Evolutionary conservation across 1,140 invertebrate genomes (phyloP), one percentile per base, ranked within the genome.

Genomic region (Diuraphis noxia): DNA sequence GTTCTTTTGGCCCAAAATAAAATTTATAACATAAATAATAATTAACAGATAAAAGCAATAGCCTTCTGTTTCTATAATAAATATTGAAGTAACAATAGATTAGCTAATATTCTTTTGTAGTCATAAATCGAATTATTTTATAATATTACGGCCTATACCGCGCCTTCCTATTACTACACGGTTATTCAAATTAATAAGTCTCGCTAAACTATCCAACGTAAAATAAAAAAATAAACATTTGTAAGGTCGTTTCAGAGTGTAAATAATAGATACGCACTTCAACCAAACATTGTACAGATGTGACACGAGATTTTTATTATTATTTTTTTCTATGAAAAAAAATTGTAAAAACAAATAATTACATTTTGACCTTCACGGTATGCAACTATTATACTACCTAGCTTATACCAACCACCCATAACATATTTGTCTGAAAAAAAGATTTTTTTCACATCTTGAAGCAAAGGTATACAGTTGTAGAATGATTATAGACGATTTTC

Each of bases 331-430:
- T 41, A 13, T 43, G 0, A 13, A 25, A 40, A 85, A 46, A 85
- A 85, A 85, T 34, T 43, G 41, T 46, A 85, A 85, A 85, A 85
- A 85, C 84, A 86, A 86, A 86, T 49, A 86, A 86, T 86, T 36
- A 49, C 41, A 46, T 86, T 36, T 86, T 23, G 84, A 49, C 84
- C 84, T 86, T 86, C 84, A 49, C 21, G 41, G 84, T 49, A 36
- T 23, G 46, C 30, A 36, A 72, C 56, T 72, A 72, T n/a, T 17
- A 63, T n/a, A n/a, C 9, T 30, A 17, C 1, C n/a, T n/a, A n/a
- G 13, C 56, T 63, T 21, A 49, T 49, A 63, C 30, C 13, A 72
- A 72, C 30, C 30, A 17, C 17, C n/a, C 56, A 72, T 72, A 72
- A 72, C n/a, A n/a, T 23, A 49, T 34, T 86, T 49, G 43, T 86